Base-by-base conservation (phyloP, 1,140 invertebrate species). In the Chrysopa pallens region DNA sequence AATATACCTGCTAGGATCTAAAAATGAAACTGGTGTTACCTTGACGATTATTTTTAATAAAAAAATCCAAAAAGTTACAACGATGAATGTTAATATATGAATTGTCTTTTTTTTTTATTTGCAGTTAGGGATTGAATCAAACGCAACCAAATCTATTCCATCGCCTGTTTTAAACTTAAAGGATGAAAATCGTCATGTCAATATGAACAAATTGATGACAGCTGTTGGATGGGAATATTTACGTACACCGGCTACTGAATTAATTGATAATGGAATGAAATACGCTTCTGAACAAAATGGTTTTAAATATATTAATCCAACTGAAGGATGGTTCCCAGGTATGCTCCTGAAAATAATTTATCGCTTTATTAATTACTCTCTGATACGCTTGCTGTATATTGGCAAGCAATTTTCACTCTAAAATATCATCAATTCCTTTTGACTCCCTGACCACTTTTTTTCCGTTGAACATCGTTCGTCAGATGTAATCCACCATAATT, bases 281-380 rank as follows among this genome's bases (percentile, higher is more conserved):
- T 66, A 73, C 33, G 71, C 78, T 41, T 69, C 73, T 53, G 64
- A 76, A 52, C 80, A 85, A 53, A 73, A 75, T 49, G 83, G 83
- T 6, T 88, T 87, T 60, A 77, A 85, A 53, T 71, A 79, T 53
- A 65, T 93, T n/a, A 84, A 89, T 62, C 87, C 88, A 8, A 82
- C 77, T 0, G 81, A 91, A 50, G 73, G 80, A 40, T 84, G 78
- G 76, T 93, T 87, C 58, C 84, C 84, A 58, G 87, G 84, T 81
- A 60, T 50, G 38, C 47, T 44, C 17, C n/a, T 11, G 42, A 12
- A 37, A n/a, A n/a, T n/a, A n/a, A n/a, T n/a, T n/a, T n/a, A n/a
- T n/a, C n/a, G n/a, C n/a, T n/a, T n/a, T n/a, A n/a, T n/a, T n/a
- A n/a, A n/a, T n/a, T n/a, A n/a, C n/a, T n/a, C n/a, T n/a, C n/a